Conservation (phyloP, 1,140 invertebrate genomes). For the Zaprionus inermis region DNA sequence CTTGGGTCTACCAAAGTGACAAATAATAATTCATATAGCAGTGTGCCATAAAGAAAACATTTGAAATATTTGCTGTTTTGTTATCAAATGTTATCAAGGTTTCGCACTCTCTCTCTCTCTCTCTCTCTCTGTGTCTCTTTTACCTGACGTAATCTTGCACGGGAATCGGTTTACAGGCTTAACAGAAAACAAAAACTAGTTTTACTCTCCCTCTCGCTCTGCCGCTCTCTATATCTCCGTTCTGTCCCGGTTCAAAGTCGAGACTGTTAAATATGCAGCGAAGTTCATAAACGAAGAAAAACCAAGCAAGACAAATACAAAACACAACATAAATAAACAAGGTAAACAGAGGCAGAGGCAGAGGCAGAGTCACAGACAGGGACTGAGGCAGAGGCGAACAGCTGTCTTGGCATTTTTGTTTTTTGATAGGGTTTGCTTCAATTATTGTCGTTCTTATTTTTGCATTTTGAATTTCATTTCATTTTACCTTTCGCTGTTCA, state of each 20-base stretch:
- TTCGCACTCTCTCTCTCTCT: not conserved
- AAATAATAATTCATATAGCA: not conserved
- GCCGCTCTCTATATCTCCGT: not conserved
- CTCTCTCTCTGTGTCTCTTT: not conserved
- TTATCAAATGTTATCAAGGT: not conserved
- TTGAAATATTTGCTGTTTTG: not conserved
- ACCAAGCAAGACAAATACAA: constrained; percentile 14
- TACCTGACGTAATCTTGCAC: not conserved
- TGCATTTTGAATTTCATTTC: constrained; percentile 34
- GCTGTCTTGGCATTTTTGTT: constrained; percentile 18
- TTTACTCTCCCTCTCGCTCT: not conserved
- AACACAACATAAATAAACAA: constrained; percentile 14
- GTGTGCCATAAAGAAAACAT: not conserved
- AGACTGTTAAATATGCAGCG: constrained; percentile 24
- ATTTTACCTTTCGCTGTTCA: constrained; percentile 69
- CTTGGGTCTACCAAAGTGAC: not conserved
- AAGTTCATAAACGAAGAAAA: constrained; percentile 12
- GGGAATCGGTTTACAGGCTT: constrained; percentile 16
- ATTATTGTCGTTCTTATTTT: constrained; percentile 29
- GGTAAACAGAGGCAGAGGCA: not conserved
- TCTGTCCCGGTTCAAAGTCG: constrained; percentile 17
- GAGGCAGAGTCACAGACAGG: too few relatives aligned
- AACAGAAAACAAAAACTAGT: constrained; percentile 18
- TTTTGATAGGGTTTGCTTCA: constrained; percentile 2
- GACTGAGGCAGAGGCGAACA: constrained; percentile 14